Conservation (phyloP, 64 coral and sea anemone genomes). For the Orbicella faveolata region DNA sequence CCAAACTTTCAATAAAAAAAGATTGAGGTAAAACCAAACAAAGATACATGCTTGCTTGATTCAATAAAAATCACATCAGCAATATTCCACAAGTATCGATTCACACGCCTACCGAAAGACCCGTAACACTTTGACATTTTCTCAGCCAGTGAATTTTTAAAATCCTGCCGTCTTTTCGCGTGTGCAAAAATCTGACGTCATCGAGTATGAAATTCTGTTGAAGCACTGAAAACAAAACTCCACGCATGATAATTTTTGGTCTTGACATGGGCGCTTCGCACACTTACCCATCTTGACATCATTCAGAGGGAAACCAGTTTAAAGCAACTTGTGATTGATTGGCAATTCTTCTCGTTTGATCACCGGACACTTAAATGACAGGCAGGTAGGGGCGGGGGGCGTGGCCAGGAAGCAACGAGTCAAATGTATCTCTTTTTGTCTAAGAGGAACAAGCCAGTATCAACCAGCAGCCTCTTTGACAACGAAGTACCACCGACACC, state of each 20-base stretch:
- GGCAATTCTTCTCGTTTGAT: neutral
- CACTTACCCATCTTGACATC: neutral
- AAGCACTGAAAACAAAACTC: neutral
- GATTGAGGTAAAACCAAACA: neutral
- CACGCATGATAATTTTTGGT: neutral
- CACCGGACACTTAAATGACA: conserved; percentile 16
- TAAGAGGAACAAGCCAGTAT: neutral
- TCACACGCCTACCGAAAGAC: neutral
- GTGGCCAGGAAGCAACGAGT: neutral
- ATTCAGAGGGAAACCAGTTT: neutral
- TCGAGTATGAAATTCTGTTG: neutral
- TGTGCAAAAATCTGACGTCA: neutral
- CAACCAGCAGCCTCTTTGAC: neutral
- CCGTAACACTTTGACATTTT: conserved; percentile 26
- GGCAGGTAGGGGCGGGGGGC: conserved; percentile 9
- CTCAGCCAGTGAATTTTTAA: neutral
- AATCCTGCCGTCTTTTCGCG: neutral
- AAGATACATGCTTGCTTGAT: neutral
- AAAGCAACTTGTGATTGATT: neutral
- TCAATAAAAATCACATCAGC: neutral
- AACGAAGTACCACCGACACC: conserved; percentile 6
- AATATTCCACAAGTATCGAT: conserved; percentile 3
- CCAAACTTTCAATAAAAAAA: too few species aligned
- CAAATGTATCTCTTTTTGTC: conserved; percentile 5
- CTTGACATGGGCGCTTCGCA: neutral